A percentile compares a stretch with the other conserved stretches of the same genome.
phyloP scores from a whole-genome alignment of 2,888 invertebrate genomes.

The Drosophila suboccidentalis region DNA sequence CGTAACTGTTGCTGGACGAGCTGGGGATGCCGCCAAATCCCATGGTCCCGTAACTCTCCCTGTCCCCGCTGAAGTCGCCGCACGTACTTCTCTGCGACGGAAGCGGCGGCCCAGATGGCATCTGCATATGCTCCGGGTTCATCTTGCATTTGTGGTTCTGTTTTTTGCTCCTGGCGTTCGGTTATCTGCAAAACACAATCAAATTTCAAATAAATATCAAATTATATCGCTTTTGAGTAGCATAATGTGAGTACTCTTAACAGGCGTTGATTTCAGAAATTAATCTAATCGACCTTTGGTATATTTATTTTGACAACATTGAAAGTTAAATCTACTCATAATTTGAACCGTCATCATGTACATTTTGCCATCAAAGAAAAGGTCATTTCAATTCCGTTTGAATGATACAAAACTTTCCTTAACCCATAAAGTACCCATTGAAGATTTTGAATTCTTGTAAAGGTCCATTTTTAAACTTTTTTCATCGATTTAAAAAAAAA shows the following conservation, averaged over 20 bases:
- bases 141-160: constrained; percentile 70
- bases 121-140: constrained; percentile 70
- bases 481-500: no score
- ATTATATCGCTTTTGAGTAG: background rate
- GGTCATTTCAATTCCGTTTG: no score
- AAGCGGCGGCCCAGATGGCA: constrained; percentile 69
- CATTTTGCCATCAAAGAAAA: no score
- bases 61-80: constrained; percentile 56
- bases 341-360: no score
- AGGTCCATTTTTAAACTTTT: no score
- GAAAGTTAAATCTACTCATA: no score
- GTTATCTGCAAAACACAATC: constrained; percentile 29
- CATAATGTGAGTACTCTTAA: background rate
- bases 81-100: constrained; percentile 60
- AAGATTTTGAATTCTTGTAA: no score
- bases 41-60: constrained; percentile 47
- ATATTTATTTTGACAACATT: no score
- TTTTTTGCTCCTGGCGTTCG: constrained; percentile 47
- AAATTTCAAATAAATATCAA: background rate
- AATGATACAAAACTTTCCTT: no score
- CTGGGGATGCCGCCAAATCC: constrained; percentile 50
- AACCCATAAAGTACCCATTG: no score
- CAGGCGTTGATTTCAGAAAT: background rate
- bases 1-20: constrained; percentile 65
- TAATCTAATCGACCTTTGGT: background rate